Evolutionary conservation across 2,888 invertebrate species (phyloP).

Genomic region (Vesta saturnalis): DNA sequence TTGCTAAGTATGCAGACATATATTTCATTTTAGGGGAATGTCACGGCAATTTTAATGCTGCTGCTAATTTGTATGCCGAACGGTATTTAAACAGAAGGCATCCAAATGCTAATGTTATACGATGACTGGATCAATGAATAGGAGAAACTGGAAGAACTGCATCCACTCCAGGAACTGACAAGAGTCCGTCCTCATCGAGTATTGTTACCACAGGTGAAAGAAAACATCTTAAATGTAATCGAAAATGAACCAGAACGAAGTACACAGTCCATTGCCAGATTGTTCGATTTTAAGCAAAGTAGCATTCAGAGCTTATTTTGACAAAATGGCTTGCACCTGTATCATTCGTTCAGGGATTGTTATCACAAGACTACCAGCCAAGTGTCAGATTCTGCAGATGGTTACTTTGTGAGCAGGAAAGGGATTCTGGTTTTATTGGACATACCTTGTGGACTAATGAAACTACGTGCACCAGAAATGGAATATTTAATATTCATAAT

Average conservation of each 20-base stretch:
- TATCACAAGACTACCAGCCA: conserved; percentile 5
- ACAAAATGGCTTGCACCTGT: conserved; percentile 1
- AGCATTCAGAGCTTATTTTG: neutral
- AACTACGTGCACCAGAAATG: neutral
- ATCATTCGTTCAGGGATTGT: conserved; percentile 5
- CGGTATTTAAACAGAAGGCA: conserved; percentile 19
- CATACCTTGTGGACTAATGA: conserved; percentile 6
- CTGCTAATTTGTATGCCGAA: too few relatives aligned
- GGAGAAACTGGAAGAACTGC: neutral
- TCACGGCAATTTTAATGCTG: too few relatives aligned
- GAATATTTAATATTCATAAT: conserved; percentile 7
- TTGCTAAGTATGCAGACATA: too few relatives aligned
- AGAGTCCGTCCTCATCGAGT: conserved; percentile 7
- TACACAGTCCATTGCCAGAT: too few relatives aligned
- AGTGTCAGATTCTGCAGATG: conserved; percentile 7
- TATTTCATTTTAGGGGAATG: too few relatives aligned
- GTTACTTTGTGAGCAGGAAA: neutral
- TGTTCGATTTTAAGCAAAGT: too few relatives aligned
- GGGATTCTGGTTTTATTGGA: neutral
- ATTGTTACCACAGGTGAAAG: neutral
- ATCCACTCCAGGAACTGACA: neutral
- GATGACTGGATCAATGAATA: conserved; percentile 4
- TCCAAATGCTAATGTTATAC: conserved; percentile 19
- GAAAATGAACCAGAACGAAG: conserved; percentile 1
- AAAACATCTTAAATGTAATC: neutral